Evolutionary conservation across 2,797 vertebrate genomes (phyloP).

Genomic region (Melanotaenia pygmaea): DNA sequence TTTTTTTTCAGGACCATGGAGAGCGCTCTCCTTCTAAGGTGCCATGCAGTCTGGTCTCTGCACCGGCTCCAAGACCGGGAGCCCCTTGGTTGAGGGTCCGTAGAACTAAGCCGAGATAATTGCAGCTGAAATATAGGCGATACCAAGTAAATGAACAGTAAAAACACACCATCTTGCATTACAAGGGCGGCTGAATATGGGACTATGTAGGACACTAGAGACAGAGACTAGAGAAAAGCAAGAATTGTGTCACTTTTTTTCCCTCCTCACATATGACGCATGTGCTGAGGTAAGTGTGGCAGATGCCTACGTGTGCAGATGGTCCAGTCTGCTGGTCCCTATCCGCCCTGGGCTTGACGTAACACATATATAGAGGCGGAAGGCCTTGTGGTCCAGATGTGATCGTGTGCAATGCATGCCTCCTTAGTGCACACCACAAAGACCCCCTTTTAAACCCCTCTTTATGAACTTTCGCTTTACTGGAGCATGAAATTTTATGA

Average conservation of each 20-base stretch:
- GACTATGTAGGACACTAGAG: constrained; percentile 34
- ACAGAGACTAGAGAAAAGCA: constrained; percentile 32
- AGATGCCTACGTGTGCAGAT: constrained; percentile 78
- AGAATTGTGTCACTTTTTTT: constrained; percentile 60
- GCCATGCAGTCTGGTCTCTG: constrained; percentile 17
- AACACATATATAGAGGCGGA: constrained; percentile 50
- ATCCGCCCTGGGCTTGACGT: constrained; percentile 63
- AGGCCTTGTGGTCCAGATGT: constrained; percentile 61
- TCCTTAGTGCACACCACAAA: constrained; percentile 31
- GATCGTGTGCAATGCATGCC: constrained; percentile 23
- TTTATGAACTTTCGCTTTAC: constrained; percentile 61
- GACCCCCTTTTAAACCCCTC: constrained; percentile 6
- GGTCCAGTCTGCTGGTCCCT: constrained; percentile 70
- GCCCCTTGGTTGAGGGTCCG: constrained; percentile 16
- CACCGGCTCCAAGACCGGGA: constrained; percentile 8
- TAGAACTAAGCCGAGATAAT: constrained; percentile 13
- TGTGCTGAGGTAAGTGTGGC: constrained; percentile 79
- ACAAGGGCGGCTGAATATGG: constrained; percentile 18
- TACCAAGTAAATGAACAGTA: background rate
- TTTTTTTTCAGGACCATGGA: constrained; percentile 73
- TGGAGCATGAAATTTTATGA: constrained; percentile 58
- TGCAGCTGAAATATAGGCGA: constrained; percentile 11
- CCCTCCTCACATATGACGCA: constrained; percentile 74
- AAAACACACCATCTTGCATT: background rate
- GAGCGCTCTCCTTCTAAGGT: constrained; percentile 44